A percentile compares a stretch with the other conserved stretches of the same genome.
Conservation (phyloP, 2,888 invertebrate species). For the Helicoverpa assulta region DNA sequence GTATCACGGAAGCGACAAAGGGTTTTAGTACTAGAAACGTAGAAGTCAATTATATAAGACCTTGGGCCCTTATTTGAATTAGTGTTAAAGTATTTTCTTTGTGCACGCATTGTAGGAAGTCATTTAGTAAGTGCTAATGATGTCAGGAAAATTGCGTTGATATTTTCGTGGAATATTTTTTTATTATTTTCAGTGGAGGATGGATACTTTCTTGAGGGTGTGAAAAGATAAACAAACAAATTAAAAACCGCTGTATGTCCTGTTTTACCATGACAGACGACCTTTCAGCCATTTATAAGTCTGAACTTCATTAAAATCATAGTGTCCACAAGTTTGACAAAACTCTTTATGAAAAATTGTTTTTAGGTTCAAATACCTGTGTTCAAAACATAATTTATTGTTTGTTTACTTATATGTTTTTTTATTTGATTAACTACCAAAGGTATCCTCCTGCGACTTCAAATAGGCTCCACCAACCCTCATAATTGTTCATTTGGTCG, state of each 20-base stretch:
- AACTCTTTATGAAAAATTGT: conserved; percentile 7
- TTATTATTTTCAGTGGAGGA: neutral
- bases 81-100: conserved; percentile 44
- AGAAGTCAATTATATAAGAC: conserved; percentile 54
- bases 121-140: conserved; percentile 22
- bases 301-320: conserved; percentile 23
- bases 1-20: conserved; percentile 56
- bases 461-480: too few species aligned
- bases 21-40: conserved; percentile 57
- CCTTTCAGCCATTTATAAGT: conserved; percentile 24
- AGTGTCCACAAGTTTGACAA: conserved; percentile 1
- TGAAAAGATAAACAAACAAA: neutral
- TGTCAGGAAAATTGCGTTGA: conserved; percentile 3
- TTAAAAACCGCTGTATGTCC: too few species aligned
- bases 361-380: conserved; percentile 8
- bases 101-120: conserved; percentile 41
- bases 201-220: too few species aligned
- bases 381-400: neutral
- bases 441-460: too few species aligned
- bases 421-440: too few species aligned
- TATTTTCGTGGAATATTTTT: neutral
- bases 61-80: conserved; percentile 57
- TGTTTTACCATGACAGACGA: conserved; percentile 41
- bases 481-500: too few species aligned
- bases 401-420: too few species aligned